These are phyloP conservation scores for Phataginus tetradactyla DNA, from an alignment of 2,797 vertebrate genomes.

Conservation along the genomic window DNA sequence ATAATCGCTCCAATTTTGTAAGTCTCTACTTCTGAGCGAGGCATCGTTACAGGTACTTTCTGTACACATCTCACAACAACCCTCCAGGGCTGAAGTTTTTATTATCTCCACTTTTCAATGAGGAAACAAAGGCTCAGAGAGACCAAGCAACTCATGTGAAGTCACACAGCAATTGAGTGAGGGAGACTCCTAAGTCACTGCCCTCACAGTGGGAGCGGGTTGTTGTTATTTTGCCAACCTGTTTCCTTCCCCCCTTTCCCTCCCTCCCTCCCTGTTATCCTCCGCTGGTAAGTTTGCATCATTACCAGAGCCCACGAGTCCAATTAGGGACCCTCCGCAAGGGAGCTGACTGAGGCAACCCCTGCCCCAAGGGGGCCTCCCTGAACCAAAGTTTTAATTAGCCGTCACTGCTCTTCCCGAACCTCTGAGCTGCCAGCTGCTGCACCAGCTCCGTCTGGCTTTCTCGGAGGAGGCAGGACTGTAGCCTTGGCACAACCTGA, in stretches of 20 bases:
- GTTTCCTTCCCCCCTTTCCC: neutral
- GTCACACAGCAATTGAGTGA: constrained; percentile 23
- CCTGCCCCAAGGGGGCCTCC: constrained; percentile 21
- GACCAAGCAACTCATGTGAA: neutral
- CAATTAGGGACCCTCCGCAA: constrained; percentile 69
- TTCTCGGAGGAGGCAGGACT: neutral
- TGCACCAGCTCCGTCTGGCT: neutral
- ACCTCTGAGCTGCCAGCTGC: constrained; percentile 27
- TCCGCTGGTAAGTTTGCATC: constrained; percentile 69
- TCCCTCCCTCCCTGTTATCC: constrained; percentile 52
- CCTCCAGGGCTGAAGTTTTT: neutral
- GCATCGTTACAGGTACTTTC: neutral
- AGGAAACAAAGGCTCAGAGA: constrained; percentile 41
- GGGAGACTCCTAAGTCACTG: constrained; percentile 7
- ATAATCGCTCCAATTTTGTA: neutral
- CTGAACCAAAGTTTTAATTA: constrained; percentile 77
- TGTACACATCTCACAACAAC: neutral
- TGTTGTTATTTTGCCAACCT: constrained; percentile 51
- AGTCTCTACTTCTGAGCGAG: neutral
- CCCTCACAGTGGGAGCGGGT: neutral
- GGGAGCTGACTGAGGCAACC: constrained; percentile 65
- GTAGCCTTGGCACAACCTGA: neutral
- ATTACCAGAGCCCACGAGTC: constrained; percentile 55
- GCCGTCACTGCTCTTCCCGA: constrained; percentile 70
- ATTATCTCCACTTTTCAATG: neutral